Base-by-base conservation (phyloP, 2,797 vertebrate species). In the Pitangus sulphuratus region DNA sequence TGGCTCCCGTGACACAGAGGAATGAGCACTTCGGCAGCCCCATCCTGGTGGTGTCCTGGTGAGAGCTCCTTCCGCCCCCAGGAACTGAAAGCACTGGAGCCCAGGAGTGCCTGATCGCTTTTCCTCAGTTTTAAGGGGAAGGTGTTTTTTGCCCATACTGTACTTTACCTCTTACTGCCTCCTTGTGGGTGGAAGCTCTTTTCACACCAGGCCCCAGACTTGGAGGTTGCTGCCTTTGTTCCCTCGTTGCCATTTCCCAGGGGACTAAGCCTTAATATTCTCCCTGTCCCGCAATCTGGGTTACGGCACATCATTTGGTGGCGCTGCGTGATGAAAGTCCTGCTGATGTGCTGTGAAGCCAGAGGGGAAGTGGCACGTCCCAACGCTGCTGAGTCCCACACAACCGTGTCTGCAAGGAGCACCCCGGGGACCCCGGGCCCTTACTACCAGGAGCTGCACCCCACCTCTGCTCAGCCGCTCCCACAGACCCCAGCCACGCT, bases 251-350 rank as follows among this genome's bases (percentile, higher is more conserved):
- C 66, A 30, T 95, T 94, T 96, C 92, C 91, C 54, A 26, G 91
- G 97, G 97, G 94, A 97, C 94, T 97, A 93, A 89, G 97, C 98
- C 98, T 98, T 98, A 97, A 97, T 96, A 40, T 54, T 89, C 81
- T 86, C 90, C 92, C 76, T 93, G 90, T 86, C 96, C 83, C 18
- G 0, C 24, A 68, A 92, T 95, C 71, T 84, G 97, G 94, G 92
- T 92, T 48, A 64, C 96, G 58, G 97, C 95, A 90, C 94, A 61
- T 72, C 9, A 1, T 19, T 39, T 30, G 87, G 78, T 35, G 88
- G 80, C 11, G 8, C 82, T 15, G 83, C 3, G 11, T 2, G 28
- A 3, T 62, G 37, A 62, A 0, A 14, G 58, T 91, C 92, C 84
- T 11, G 28, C 86, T 58, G 56, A 68, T 14, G 40, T 45, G 56